Evolutionary conservation across 2,888 invertebrate genomes (phyloP), one percentile per base, ranked within the genome.

Genomic region (Stramonita haemastoma): DNA sequence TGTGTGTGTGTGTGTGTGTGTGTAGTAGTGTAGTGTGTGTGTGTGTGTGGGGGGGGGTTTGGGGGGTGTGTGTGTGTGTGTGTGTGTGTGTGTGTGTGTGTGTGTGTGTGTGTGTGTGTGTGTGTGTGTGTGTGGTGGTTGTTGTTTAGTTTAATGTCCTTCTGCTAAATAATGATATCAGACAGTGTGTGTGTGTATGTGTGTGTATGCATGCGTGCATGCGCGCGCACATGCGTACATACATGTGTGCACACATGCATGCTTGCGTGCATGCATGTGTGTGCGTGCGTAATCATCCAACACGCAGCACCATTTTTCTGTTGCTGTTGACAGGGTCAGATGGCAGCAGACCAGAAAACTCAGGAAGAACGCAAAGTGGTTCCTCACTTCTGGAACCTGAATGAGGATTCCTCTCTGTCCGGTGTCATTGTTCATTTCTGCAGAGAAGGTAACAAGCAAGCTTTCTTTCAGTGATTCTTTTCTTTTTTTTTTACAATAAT

Each of bases 371-470:
- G 92, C 87, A 95, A 94, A 90, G 93, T 94, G 6, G 92, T 93
- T 34, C 95, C 95, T 56, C 95, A 95, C 90, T 94, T 95, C 89
- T 95, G 95, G 95, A 95, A 95, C 87, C 91, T 95, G 86, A 95
- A 95, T 89, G 95, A 95, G 90, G 95, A 95, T 91, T 94, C 95
- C 11, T 93, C 94, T 29, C 93, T 95, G 11, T 93, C 95, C 32
- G 95, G 93, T 46, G 95, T 95, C 94, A 92, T 95, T 36, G 90
- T 94, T 26, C 95, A 95, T 91, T 95, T 95, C 90, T 90, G 92
- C 85, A 91, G 91, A 89, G 90, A 92, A 89, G 95, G 95, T 93
- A 46, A 22, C 26, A 11, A 4, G 32, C 26, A 15, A 60, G 60
- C n/a, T 73, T 73, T 46, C 46, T 46, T 46, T 46, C 46, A 2